These are phyloP conservation scores for Pararge aegeria DNA, from an alignment of 1,140 invertebrate species.

Conservation along the genomic window DNA sequence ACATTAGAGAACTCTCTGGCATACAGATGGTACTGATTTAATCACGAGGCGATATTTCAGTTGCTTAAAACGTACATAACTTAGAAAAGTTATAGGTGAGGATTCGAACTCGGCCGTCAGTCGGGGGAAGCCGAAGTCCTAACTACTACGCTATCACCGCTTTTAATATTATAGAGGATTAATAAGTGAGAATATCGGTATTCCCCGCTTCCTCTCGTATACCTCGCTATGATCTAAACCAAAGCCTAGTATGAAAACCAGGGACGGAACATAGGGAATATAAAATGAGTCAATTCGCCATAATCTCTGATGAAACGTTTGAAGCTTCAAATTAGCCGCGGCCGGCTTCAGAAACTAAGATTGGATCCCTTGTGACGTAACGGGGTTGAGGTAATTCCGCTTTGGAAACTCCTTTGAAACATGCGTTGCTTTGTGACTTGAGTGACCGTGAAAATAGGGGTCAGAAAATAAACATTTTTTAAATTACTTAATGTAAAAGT, in stretches of 20 bases:
- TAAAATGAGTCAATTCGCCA: conserved; percentile 10
- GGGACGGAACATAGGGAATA: conserved; percentile 7
- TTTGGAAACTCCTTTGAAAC: neutral
- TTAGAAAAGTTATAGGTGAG: no score
- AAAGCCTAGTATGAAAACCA: conserved; percentile 7
- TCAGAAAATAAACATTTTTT: no score
- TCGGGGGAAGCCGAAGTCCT: no score
- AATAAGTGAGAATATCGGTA: no score
- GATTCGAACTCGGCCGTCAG: no score
- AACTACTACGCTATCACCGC: no score
- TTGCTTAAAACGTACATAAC: no score
- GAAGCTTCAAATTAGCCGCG: conserved; percentile 8
- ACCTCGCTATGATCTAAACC: neutral
- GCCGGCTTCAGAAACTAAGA: neutral
- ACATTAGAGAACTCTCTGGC: no score
- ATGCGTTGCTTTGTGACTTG: neutral
- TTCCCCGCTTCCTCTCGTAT: conserved; percentile 2
- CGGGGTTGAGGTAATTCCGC: neutral
- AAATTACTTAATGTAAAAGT: no score
- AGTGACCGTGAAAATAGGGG: neutral
- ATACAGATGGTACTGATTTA: no score
- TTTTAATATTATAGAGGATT: no score
- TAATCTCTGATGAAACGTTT: conserved; percentile 15
- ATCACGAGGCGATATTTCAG: no score
- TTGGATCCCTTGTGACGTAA: conserved; percentile 7